Percentiles rank a stretch among this genome's conserved stretches.
These are phyloP conservation scores for Anabacerthia variegaticeps DNA, from an alignment of 2,797 vertebrate genomes.

Conservation along the genomic window DNA sequence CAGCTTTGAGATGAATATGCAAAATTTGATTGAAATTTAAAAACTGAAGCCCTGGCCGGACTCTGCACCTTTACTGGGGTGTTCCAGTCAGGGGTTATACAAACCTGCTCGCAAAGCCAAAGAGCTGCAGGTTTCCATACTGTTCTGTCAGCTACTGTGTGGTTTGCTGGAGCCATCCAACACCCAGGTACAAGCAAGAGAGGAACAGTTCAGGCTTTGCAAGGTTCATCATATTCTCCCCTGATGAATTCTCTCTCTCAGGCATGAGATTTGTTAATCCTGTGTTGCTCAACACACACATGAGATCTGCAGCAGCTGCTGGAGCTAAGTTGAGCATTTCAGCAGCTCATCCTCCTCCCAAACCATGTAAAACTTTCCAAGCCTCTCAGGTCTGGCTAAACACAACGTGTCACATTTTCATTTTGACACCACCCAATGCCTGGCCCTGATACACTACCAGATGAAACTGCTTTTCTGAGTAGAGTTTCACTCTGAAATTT, in stretches of 20 bases:
- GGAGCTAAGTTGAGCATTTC: background rate
- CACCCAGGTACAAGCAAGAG: background rate
- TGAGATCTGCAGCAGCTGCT: background rate
- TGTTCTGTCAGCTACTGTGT: background rate
- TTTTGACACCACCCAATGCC: background rate
- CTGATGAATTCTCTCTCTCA: background rate
- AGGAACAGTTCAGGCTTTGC: background rate
- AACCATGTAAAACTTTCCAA: background rate
- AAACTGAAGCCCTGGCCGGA: background rate
- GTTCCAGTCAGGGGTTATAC: background rate
- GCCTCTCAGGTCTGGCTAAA: background rate
- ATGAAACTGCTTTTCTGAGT: background rate
- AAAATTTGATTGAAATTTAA: background rate
- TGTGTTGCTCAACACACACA: background rate
- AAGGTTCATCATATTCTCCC: background rate
- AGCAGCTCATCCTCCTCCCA: background rate
- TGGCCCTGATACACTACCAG: background rate
- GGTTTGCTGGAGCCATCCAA: background rate
- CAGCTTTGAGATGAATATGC: background rate
- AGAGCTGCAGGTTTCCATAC: background rate
- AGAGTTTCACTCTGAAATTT: constrained; percentile 8
- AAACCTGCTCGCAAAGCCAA: background rate
- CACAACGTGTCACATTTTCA: background rate
- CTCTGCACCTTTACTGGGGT: background rate
- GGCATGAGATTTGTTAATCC: background rate